Evolutionary conservation across 2,888 invertebrate genomes (phyloP), one percentile per base, ranked within the genome.

Genomic region (Cyaniris semiargus): DNA sequence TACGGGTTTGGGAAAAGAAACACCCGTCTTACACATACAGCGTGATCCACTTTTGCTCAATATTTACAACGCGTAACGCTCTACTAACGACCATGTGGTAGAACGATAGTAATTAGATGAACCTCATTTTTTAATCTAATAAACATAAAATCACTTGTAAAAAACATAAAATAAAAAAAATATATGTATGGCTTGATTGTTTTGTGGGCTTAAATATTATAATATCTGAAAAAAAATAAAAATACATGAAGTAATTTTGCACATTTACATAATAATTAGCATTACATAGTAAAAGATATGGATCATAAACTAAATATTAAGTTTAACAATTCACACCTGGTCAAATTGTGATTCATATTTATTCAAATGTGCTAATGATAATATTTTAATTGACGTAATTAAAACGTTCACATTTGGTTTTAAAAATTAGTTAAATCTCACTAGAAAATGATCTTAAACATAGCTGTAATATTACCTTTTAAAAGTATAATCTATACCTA

Each of bases 21-120:
- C 76, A 76, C 70, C 79, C 78, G 76, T 78, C 71, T 78, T 77
- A 27, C 8, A 56, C 84, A 81, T 87, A 91, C 86, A 88, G 87
- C 15, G 81, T 0, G 85, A 88, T 77, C 82, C 27, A 31, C 34
- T 76, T 70, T 77, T 66, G 60, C 34, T 53, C 66, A 15, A 76
- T n/a, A 23, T 56, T 53, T 72, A 60, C 10, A 23, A 60, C 60
- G 60, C 60, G 21, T 60, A 60, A 60, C 60, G 60, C 21, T 60
- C 58, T 48, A 58, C 58, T 21, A 15, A 66, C 13, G 60, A 13
- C 5, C 56, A 4, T 21, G 5, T 53, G 18, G 5, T 18, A 58
- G 21, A 58, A 58, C 8, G 58, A n/a, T n/a, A 21, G 58, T 21
- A 58, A 21, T 21, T 58, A 58, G 58, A 21, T 8, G 7, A 58